Evolutionary conservation across 2,888 invertebrate species (phyloP), one percentile per base, ranked within the genome.

Genomic region (Sarcophaga caerulescens): DNA sequence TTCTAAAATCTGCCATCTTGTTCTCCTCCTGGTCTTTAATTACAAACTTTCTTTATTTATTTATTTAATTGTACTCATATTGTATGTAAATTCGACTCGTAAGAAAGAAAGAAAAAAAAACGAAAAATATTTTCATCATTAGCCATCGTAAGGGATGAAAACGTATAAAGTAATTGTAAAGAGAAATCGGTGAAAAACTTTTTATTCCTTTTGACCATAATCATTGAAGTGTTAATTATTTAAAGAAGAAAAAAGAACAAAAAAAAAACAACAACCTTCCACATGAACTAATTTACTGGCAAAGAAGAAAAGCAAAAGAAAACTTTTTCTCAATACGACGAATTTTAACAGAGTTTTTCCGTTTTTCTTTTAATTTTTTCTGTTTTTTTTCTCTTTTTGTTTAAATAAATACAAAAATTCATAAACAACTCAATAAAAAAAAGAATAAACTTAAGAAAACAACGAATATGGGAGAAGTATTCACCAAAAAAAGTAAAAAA

Each of bases 141-240:
- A 83, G 63, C 73, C 82, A 45, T 83, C 74, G 19, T 60, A 65
- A 75, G 84, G 80, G 79, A 84, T 78, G 78, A 23, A 77, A 70
- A 52, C 52, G n/a, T n/a, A n/a, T 1, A 4, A 52, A 52, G 17
- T 17, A 57, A 66, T 66, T 44, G 52, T n/a, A 19, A 71, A 45
- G 44, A 45, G 19, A 75, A 69, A 57, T 70, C 69, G 23, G 6
- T 35, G 19, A 17, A 73, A 77, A 77, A 82, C 66, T 79, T 84
- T 79, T 84, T 63, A 70, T 77, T 84, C 69, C 87, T 84, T 84
- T 88, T 86, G 86, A 92, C 90, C 91, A 91, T 90, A 91, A 91
- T 92, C 91, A 91, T 86, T 91, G 90, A 90, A 91, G 91, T 92
- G 92, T 91, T 91, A 91, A 91, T 91, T 91, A 87, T 85, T 87